Percentiles rank a stretch among this genome's conserved stretches.
These are phyloP conservation scores for Meda fulgida DNA, from an alignment of 2,797 vertebrate genomes.

Conservation along the genomic window DNA sequence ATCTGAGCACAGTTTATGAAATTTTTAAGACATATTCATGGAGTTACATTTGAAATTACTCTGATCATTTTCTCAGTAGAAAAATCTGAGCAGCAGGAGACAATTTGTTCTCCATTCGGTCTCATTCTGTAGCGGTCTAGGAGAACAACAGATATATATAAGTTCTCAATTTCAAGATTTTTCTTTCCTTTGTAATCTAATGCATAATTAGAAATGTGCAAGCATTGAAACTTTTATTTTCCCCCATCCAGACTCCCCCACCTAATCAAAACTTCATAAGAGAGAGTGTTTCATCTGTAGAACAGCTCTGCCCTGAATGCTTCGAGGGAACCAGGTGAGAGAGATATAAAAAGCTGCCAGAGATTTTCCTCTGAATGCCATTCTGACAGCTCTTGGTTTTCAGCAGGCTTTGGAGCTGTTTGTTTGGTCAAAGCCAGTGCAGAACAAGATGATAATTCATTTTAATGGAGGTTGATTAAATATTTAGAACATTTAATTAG, in stretches of 20 bases:
- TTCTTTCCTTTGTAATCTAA: background rate
- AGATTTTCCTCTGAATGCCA: constrained; percentile 12
- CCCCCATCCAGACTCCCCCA: background rate
- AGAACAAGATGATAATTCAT: constrained; percentile 19
- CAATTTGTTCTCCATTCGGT: background rate
- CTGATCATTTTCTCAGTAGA: background rate
- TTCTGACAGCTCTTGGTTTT: constrained; percentile 8
- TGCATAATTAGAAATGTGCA: constrained; percentile 21
- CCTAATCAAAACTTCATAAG: constrained; percentile 18
- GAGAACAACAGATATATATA: background rate
- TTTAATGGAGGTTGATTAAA: constrained; percentile 38
- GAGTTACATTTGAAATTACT: background rate
- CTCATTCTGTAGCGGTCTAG: background rate
- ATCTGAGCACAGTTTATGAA: background rate
- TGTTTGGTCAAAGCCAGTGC: constrained; percentile 14
- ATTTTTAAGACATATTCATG: no score
- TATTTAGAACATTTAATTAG: constrained; percentile 47
- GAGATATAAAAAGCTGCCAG: background rate
- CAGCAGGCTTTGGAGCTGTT: constrained; percentile 3
- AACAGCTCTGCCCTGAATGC: constrained; percentile 9
- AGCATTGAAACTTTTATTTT: constrained; percentile 2
- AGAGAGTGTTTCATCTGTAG: constrained; percentile 12
- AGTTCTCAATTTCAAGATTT: background rate
- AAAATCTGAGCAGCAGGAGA: background rate
- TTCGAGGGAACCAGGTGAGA: constrained; percentile 29